Percentiles rank a stretch among this genome's conserved stretches.
These are phyloP conservation scores for Meloe dianella DNA, from an alignment of 2,888 invertebrate species.

Conservation along the genomic window DNA sequence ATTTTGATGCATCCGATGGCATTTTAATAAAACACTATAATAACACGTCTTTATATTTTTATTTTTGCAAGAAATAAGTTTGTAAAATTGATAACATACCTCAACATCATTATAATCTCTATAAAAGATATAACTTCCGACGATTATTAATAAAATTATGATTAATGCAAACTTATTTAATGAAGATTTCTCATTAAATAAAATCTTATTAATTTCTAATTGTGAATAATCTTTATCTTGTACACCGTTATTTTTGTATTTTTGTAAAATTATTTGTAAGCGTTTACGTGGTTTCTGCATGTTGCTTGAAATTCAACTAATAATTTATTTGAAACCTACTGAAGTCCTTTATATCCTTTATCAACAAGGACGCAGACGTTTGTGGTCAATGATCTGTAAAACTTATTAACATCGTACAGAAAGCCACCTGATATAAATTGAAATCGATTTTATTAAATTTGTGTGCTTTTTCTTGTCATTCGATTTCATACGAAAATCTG, in stretches of 20 bases:
- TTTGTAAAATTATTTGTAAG: constrained; percentile 34
- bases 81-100: constrained; percentile 30
- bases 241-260: constrained; percentile 34
- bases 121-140: not conserved
- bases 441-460: constrained; percentile 4
- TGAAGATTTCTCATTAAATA: constrained; percentile 2
- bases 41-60: too few species aligned
- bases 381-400: constrained; percentile 40
- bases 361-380: constrained; percentile 37
- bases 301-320: constrained; percentile 21
- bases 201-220: constrained; percentile 29
- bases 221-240: constrained; percentile 25
- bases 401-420: constrained; percentile 31
- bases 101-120: constrained; percentile 19
- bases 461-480: too few species aligned
- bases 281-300: constrained; percentile 41
- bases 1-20: constrained; percentile 51
- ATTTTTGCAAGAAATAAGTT: too few species aligned
- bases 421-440: constrained; percentile 30
- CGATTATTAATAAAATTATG: not conserved
- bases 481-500: too few species aligned
- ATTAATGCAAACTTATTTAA: not conserved
- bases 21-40: constrained; percentile 53
- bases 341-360: constrained; percentile 28
- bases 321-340: constrained; percentile 13